Evolutionary conservation across 2,888 invertebrate species (phyloP).

Genomic region (Cyclophora punctaria): DNA sequence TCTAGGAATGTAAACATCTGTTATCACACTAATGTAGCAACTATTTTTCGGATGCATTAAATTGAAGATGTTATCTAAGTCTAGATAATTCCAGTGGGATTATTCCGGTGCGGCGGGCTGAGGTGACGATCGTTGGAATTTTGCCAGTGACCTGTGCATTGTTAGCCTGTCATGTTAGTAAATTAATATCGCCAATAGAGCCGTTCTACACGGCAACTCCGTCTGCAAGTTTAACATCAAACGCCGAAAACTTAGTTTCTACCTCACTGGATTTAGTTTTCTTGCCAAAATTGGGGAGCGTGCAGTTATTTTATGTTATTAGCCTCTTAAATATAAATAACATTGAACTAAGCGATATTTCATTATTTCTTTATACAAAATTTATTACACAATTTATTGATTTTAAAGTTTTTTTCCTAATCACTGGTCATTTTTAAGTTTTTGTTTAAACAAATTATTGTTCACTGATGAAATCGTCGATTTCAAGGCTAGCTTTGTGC

Average conservation of each 20-base stretch:
- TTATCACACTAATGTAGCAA: too few relatives aligned
- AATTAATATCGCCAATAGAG: constrained; percentile 62
- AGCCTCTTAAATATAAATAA: neutral
- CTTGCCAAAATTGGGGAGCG: constrained; percentile 7
- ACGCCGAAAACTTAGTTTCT: constrained; percentile 9
- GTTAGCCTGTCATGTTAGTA: constrained; percentile 54
- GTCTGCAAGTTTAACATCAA: constrained; percentile 8
- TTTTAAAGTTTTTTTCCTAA: too few relatives aligned
- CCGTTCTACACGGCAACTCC: constrained; percentile 36
- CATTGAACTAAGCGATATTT: neutral
- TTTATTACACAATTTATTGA: neutral
- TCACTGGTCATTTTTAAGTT: neutral
- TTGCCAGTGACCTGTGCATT: constrained; percentile 56
- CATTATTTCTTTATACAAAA: neutral
- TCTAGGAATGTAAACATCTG: too few relatives aligned
- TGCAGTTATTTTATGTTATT: neutral
- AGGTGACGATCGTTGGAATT: constrained; percentile 44
- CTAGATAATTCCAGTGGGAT: constrained; percentile 39
- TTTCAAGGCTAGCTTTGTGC: constrained; percentile 38
- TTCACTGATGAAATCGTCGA: constrained; percentile 35
- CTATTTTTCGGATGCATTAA: neutral
- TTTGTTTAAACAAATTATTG: constrained; percentile 10
- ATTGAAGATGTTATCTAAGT: too few relatives aligned
- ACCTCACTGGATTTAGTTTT: constrained; percentile 2
- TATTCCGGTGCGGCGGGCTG: constrained; percentile 26